A percentile compares a stretch with the other conserved stretches of the same genome.
Evolutionary conservation across 2,797 vertebrate genomes (phyloP).

Genomic region (Epinephelus malabaricus): DNA sequence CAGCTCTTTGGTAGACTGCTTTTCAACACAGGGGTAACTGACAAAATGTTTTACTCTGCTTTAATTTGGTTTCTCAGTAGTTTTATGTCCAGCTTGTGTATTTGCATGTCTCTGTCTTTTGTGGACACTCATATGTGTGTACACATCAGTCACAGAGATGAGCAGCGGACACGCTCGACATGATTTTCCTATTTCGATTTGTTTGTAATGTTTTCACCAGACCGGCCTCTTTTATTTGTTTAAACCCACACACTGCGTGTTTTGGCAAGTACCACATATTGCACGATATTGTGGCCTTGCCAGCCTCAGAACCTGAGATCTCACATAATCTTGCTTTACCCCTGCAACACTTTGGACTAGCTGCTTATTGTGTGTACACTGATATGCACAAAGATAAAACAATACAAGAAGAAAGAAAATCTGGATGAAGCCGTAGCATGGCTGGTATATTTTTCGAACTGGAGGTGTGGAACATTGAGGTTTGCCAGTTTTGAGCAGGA

Average conservation of each 20-base stretch:
- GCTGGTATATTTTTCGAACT: conserved; percentile 31
- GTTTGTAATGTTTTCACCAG: conserved; percentile 8
- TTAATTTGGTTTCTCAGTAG: conserved; percentile 10
- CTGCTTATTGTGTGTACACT: conserved; percentile 19
- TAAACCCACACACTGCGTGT: conserved; percentile 49
- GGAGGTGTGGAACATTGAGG: conserved; percentile 49
- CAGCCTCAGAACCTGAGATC: conserved; percentile 48
- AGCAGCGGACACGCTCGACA: conserved; percentile 26
- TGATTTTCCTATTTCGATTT: conserved; percentile 28
- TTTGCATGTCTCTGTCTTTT: neutral
- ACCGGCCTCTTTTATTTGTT: conserved; percentile 30
- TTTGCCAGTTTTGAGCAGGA: conserved; percentile 45
- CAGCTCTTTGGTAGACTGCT: conserved; percentile 95
- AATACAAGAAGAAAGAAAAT: conserved; percentile 29
- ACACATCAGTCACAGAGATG: conserved; percentile 3
- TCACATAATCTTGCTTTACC: conserved; percentile 48
- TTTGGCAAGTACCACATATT: conserved; percentile 32
- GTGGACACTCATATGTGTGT: neutral
- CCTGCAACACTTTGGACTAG: conserved; percentile 26
- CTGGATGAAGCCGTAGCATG: conserved; percentile 30
- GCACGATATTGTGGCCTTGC: conserved; percentile 11
- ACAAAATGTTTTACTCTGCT: neutral
- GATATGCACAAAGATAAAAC: conserved; percentile 44
- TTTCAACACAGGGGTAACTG: conserved; percentile 92
- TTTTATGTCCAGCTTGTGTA: neutral